Evolutionary conservation across 1,140 invertebrate species (phyloP), one percentile per base, ranked within the genome.

Genomic region (Drepana arcuata): DNA sequence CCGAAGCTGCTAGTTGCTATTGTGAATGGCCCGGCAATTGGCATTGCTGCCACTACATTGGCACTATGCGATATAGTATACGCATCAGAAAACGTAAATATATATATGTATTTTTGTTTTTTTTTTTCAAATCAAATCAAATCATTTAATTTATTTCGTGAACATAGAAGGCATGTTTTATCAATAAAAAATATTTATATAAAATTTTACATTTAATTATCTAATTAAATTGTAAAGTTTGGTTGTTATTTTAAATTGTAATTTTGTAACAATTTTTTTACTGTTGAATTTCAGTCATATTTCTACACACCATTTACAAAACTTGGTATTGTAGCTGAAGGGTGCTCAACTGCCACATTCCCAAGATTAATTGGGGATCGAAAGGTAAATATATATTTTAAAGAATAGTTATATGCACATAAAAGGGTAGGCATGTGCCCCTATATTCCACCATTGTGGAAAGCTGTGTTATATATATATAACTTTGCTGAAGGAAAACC

Each of bases 21-120:
- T 25, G 90, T 99, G 0, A 97, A 99, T 88, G 97, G 96, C 18
- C 95, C 94, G 30, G 95, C 96, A n/a, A 88, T 98, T 44, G 97
- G 97, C 11, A 90, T 99, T 48, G 90, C 90, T 30, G 90, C 91
- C 0, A 98, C 96, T 5, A 88, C 91, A 0, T 74, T 96, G 12
- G 89, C 88, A 6, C 83, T 98, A 0, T 98, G 90, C 87, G 97
- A 99, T 85, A 85, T 93, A 29, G 90, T 98, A 14, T 96, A 94
- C 82, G 92, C 94, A 24, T 90, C 90, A n/a, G 70, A 64, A 45
- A 58, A 75, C 66, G 72, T 78, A 53, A 70, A 61, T 65, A 34
- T 41, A 7, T 21, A n/a, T n/a, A n/a, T n/a, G n/a, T n/a, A n/a
- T n/a, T n/a, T n/a, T n/a, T n/a, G n/a, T n/a, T n/a, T n/a, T n/a